phyloP scores from a whole-genome alignment of 92 coral and sea anemone species.

The Porites lobata region DNA sequence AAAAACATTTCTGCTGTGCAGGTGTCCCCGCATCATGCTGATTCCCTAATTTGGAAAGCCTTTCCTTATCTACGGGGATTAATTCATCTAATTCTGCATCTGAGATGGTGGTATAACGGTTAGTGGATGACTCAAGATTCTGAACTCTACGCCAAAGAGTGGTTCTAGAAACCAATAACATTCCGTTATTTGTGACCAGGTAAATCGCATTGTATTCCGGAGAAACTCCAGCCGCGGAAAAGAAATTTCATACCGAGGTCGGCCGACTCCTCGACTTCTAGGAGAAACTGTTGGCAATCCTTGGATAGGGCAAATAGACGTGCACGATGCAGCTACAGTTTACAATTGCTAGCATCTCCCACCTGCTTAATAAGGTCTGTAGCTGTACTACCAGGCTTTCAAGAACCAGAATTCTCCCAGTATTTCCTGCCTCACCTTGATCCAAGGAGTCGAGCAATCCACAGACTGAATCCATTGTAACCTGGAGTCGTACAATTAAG shows the following conservation, averaged over 20 bases:
- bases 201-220: not conserved
- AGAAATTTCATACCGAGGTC: not conserved
- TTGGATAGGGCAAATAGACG: not conserved
- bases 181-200: not conserved
- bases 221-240: not conserved
- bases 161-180: not conserved
- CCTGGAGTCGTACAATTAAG: not conserved
- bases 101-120: not conserved
- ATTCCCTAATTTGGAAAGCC: no score
- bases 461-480: not conserved
- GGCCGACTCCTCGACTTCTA: not conserved
- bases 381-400: not conserved
- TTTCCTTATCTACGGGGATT: no score
- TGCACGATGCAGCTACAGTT: not conserved
- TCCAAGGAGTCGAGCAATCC: not conserved
- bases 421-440: not conserved
- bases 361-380: not conserved
- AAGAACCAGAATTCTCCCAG: not conserved
- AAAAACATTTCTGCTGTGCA: conserved; percentile 30
- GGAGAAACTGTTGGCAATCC: not conserved
- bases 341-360: not conserved
- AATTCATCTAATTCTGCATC: not conserved
- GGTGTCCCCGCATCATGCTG: conserved; percentile 26
- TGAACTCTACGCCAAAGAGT: not conserved
- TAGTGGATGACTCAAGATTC: not conserved